phyloP scores from a whole-genome alignment of 2,888 invertebrate species.

The Cryptus viduatorius region DNA sequence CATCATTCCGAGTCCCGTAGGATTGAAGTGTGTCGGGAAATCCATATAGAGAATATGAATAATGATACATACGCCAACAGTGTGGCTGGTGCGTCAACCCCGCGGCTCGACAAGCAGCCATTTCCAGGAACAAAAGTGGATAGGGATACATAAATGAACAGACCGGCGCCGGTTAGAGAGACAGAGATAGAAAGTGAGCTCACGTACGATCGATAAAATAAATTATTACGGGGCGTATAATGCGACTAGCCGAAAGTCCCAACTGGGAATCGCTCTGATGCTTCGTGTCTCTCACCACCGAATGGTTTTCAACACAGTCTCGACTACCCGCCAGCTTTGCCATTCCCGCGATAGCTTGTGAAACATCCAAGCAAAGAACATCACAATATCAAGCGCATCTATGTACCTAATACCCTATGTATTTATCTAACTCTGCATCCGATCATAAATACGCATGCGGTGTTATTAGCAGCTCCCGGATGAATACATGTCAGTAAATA shows the following conservation, averaged over 20 bases:
- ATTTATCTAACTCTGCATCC: background rate
- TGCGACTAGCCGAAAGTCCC: constrained; percentile 42
- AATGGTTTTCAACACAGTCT: constrained; percentile 19
- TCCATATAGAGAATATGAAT: background rate
- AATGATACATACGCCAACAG: background rate
- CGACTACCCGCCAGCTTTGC: constrained; percentile 22
- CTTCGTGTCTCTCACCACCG: constrained; percentile 16
- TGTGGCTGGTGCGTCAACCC: constrained; percentile 17
- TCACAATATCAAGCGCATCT: background rate
- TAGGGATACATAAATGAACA: constrained; percentile 39
- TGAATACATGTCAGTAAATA: background rate
- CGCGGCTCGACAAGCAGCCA: constrained; percentile 18
- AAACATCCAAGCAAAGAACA: background rate
- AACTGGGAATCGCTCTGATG: constrained; percentile 34
- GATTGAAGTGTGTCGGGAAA: background rate
- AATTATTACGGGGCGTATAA: constrained; percentile 52
- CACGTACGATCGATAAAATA: constrained; percentile 53
- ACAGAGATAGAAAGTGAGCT: constrained; percentile 4
- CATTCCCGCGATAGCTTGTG: background rate
- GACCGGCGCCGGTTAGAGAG: background rate
- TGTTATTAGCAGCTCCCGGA: background rate
- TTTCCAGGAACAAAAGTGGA: constrained; percentile 12
- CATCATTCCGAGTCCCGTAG: background rate
- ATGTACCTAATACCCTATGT: background rate
- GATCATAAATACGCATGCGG: background rate